These are phyloP conservation scores for Leucophenga maculata DNA, from an alignment of 2,888 invertebrate genomes.

Conservation along the genomic window DNA sequence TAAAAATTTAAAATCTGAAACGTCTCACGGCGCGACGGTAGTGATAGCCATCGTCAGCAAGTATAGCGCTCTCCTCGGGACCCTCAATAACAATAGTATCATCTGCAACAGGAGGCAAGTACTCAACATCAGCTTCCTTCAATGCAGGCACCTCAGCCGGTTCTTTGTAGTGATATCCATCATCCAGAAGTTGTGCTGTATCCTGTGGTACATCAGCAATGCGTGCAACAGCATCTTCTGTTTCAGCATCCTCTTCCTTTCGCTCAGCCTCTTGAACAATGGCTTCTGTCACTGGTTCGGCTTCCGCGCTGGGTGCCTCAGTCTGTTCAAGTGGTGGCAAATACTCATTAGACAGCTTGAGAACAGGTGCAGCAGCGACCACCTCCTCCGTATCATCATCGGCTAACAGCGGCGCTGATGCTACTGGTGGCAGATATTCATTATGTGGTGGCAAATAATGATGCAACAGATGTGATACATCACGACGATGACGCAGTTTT, in stretches of 20 bases:
- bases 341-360: conserved; percentile 53
- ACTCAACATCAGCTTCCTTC: conserved; percentile 46
- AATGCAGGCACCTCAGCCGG: conserved; percentile 50
- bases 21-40: conserved; percentile 63
- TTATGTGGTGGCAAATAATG: conserved; percentile 55
- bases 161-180: conserved; percentile 66
- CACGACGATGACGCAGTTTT: conserved; percentile 61
- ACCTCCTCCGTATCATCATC: conserved; percentile 57
- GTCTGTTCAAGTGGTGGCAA: conserved; percentile 51
- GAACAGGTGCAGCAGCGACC: conserved; percentile 44
- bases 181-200: conserved; percentile 51
- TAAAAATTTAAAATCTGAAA: conserved; percentile 50
- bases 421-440: conserved; percentile 54
- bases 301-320: conserved; percentile 39
- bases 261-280: conserved; percentile 21
- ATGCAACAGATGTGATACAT: conserved; percentile 59
- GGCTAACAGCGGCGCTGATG: neutral
- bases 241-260: conserved; percentile 28
- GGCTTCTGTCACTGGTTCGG: conserved; percentile 38
- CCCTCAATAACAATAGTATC: conserved; percentile 48
- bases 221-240: conserved; percentile 27
- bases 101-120: conserved; percentile 50
- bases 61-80: conserved; percentile 47
- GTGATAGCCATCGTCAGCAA: conserved; percentile 63
- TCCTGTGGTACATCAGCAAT: conserved; percentile 50